Base-by-base conservation (phyloP, 2,888 invertebrate species). In the Habroteleia sp. region DNA sequence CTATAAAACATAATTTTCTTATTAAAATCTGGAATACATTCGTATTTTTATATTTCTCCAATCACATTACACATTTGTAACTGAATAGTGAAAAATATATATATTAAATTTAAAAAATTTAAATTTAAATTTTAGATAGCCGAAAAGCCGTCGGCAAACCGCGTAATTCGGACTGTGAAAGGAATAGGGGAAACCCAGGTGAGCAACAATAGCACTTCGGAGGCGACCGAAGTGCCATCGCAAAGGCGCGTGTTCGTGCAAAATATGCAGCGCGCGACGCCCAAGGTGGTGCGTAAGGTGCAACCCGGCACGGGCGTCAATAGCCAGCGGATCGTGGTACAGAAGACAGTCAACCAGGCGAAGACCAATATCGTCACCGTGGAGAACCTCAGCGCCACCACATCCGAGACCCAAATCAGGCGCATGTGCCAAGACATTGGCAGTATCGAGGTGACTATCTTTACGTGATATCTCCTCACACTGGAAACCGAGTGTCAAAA, bases 381-480 rank as follows among this genome's bases (percentile, higher is more conserved):
- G 54, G 90, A 89, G 76, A 90, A 91, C 82, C 83, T 91, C 72
- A 89, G 90, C 23, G 89, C 90, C 8, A 89, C 89, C 75, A 90
- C 90, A 5, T 87, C 89, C 6, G 90, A 90, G 79, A 81, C 86
- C 25, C 89, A 89, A 81, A 87, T 91, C 76, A 87, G 89, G 62
- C 87, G 89, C 77, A 87, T 90, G 88, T 90, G 90, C 80, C 88
- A 89, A 78, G 89, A 89, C 74, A 89, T 90, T 76, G 90, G 90
- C 73, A 88, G 86, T 23, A 85, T 90, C 58, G 89, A 90, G 90
- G 90, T 90, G 83, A 87, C 82, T 84, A 85, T 85, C 44, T 84
- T 83, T 83, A 81, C 80, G 58, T 83, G 79, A 74, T 48, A 20
- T 5, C 11, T 25, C 17, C 39, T 14, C 23, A 29, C n/a, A n/a